Base-by-base conservation (phyloP, 2,888 invertebrate genomes). In the Nephrotoma flavescens region DNA sequence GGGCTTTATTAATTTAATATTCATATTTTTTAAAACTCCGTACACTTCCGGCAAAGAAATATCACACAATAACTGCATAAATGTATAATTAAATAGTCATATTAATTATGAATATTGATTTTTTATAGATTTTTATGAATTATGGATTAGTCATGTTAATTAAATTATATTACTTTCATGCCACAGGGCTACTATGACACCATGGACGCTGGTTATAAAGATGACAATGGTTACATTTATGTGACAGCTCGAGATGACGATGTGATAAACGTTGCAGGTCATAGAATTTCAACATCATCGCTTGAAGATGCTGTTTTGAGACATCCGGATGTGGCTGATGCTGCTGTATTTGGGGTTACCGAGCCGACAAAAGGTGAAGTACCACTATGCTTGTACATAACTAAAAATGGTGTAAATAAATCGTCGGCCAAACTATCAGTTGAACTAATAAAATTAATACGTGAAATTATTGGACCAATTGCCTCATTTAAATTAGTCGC, bases 221-320 rank as follows among this genome's bases (percentile, higher is more conserved):
- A 97, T 89, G 94, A 95, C 86, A 94, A 95, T 88, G 97, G 97
- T 0, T 96, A 96, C 87, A 93, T 98, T 1, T 97, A 95, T 91
- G 97, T 98, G 12, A 96, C 97, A 86, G 96, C 98, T 0, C 93
- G 98, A 45, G 97, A 97, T 87, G 98, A 98, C 92, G 98, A 98
- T 91, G 96, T 92, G 19, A 98, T 98, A 89, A 98, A 98, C 90
- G 98, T 98, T 0, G 97, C 98, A 0, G 98, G 98, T 0, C 98
- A 98, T 91, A 93, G 98, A 86, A 93, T 98, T 83, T 97, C 97
- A 0, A 97, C 98, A 0, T 95, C 96, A 0, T 96, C 97, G 0
- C 91, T 98, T 4, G 98, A 98, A 91, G 97, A 98, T 91, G 97
- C 97, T 0, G 95, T 97, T 11, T 91, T 98, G 83, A 93, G 96